Base-by-base conservation (phyloP, 2,797 vertebrate genomes). In the Melanotaenia nigrans region DNA sequence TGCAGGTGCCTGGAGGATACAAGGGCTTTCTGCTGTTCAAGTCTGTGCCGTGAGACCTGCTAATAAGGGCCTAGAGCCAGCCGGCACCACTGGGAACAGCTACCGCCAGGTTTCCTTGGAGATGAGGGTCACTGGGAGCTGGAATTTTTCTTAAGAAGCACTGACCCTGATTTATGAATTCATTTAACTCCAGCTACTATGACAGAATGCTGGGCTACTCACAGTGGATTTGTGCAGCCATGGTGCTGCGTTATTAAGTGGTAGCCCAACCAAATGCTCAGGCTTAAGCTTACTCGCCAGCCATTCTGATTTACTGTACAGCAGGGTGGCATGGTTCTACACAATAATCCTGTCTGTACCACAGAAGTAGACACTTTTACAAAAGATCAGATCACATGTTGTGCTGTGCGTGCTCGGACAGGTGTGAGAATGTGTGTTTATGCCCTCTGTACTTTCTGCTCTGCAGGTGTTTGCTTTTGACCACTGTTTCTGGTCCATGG, bases 401-500 rank as follows among this genome's bases (percentile, higher is more conserved):
- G 32, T 14, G 53, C 61, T 70, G 45, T 60, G 65, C 89, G 24
- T 87, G 90, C 74, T 78, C 13, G 49, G 63, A 75, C 90, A 83
- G 68, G 88, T 87, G 67, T 78, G 68, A 68, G 35, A 61, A 54
- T 68, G 70, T 77, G 28, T 78, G 71, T 79, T 87, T 51, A 82
- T 60, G 3, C 64, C 61, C 67, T 51, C 51, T 85, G 53, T 80
- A 56, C 85, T 65, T 76, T 84, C 77, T 87, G 58, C 32, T 83
- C 80, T 85, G 73, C 92, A 99, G 98, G 97, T 99, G 83, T 99
- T 99, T 85, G 97, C 97, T 85, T 99, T 99, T 84, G 98, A 99
- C 95, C 96, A 99, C 90, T 99, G 98, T 89, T 99, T 99, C 93
- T 99, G 98, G 98, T 99, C 98, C 87, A 98, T 99, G 95, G 97